Conservation (phyloP, 2,888 invertebrate genomes). For the Esperia sulphurella region DNA sequence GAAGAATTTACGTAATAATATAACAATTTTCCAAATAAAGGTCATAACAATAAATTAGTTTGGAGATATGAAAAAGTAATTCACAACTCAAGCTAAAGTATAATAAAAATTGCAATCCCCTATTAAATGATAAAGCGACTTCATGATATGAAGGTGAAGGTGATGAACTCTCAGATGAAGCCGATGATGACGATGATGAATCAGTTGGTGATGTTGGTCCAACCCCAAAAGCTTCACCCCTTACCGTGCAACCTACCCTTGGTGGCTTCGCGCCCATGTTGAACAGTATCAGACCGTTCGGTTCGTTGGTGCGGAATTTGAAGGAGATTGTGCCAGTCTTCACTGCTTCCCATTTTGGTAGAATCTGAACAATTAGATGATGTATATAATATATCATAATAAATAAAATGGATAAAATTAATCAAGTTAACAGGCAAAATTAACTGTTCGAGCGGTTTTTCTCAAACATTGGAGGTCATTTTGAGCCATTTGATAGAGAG, state of each 20-base stretch:
- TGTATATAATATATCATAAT: neutral
- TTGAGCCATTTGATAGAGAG: too few relatives aligned
- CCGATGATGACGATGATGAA: conserved; percentile 28
- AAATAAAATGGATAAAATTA: too few relatives aligned
- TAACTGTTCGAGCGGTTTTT: too few relatives aligned
- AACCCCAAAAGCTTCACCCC: conserved; percentile 79
- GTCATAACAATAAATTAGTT: too few relatives aligned
- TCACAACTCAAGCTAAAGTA: too few relatives aligned
- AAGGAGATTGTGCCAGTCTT: conserved; percentile 94
- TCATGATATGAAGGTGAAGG: conserved; percentile 8
- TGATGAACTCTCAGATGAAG: neutral
- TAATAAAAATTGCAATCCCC: conserved; percentile 14
- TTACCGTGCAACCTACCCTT: conserved; percentile 84
- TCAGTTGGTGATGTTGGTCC: conserved; percentile 37
- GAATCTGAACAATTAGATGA: conserved; percentile 75
- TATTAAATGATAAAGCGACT: conserved; percentile 6
- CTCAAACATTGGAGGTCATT: too few relatives aligned
- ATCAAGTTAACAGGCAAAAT: too few relatives aligned
- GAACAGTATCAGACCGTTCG: conserved; percentile 95
- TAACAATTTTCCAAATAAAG: too few relatives aligned
- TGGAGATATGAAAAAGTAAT: too few relatives aligned
- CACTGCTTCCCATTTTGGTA: conserved; percentile 95
- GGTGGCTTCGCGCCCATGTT: conserved; percentile 90
- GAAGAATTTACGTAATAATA: too few relatives aligned
- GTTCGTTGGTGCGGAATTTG: conserved; percentile 97